Evolutionary conservation across 1,140 invertebrate genomes (phyloP), one percentile per base, ranked within the genome.

Genomic region (Condylostylus longicornis): DNA sequence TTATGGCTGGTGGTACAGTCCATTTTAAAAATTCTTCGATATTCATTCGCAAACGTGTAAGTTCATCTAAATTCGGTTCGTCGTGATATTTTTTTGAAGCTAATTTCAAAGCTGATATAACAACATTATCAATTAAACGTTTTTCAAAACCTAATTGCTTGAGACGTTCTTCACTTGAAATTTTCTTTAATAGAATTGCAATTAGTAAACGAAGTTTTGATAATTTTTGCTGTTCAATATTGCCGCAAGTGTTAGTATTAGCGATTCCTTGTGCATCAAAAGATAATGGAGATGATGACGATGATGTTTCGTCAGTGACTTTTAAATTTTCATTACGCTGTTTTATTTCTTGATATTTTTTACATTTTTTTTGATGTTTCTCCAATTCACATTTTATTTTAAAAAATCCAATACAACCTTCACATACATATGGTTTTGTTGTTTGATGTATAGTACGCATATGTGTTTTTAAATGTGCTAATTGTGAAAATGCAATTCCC

Each of bases 391-490:
- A 72, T 53, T 86, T 86, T 6, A 79, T 76, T 47, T 77, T 74
- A 47, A 82, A 82, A 49, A 79, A 83, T n/a, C 65, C 66, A 17
- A 71, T 65, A 54, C 82, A 84, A 14, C 67, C 67, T 14, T 64
- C 60, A 50, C 81, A 83, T 42, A 72, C 69, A 38, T 84, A 85
- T 0, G 77, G 74, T 28, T 79, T 75, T 31, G 65, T 67, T 41
- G 76, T 70, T n/a, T 77, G 74, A 52, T 84, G 82, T 19, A 84
- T 80, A 45, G 77, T 79, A 19, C 71, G 66, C 80, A 85, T 82
- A 49, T 85, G 81, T 38, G 80, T 80, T 53, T 82, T 84, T 58
- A 81, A 71, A 48, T 83, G 82, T 10, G 79, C 80, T 33, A 83
- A 55, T 50, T 85, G 81, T 0, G 78, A 77, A 50, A 83, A 84